phyloP scores from a whole-genome alignment of 1,140 invertebrate species.

The Aporrectodea caliginosa region DNA sequence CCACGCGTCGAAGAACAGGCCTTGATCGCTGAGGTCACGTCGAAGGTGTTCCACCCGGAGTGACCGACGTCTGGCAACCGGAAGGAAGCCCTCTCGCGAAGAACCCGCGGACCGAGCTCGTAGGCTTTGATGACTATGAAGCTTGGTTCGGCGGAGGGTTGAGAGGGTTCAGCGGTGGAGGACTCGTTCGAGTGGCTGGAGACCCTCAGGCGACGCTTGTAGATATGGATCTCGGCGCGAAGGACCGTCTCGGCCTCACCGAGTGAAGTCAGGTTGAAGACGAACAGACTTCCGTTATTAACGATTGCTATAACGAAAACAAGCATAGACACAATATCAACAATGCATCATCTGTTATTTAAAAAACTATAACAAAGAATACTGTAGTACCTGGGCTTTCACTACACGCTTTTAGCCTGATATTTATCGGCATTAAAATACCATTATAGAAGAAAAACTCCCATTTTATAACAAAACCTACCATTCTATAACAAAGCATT shows the following conservation, averaged over 20 bases:
- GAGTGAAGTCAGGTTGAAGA: slow-evolving; percentile 54
- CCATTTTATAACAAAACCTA: background rate
- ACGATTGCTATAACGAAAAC: slow-evolving; percentile 40
- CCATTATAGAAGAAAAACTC: background rate
- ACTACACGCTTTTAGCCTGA: background rate
- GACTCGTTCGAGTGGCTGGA: slow-evolving; percentile 33
- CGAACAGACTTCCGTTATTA: slow-evolving; percentile 47
- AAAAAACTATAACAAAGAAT: too few relatives aligned
- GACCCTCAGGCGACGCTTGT: slow-evolving; percentile 38
- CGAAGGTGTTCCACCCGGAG: slow-evolving; percentile 49
- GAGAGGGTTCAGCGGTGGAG: too few relatives aligned
- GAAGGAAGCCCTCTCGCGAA: slow-evolving; percentile 37
- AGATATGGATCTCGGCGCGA: slow-evolving; percentile 53
- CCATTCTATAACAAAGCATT: background rate
- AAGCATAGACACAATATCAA: background rate
- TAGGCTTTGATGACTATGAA: slow-evolving; percentile 42
- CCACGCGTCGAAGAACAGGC: slow-evolving; percentile 40
- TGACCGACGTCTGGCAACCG: slow-evolving; percentile 36
- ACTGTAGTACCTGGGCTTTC: too few relatives aligned
- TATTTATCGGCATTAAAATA: background rate
- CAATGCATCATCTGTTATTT: background rate
- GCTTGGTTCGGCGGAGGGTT: too few relatives aligned
- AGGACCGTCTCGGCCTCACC: slow-evolving; percentile 44
- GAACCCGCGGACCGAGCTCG: slow-evolving; percentile 43
- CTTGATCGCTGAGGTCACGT: slow-evolving; percentile 43